Conservation (phyloP, 1,140 invertebrate species). For the Drosophila pseudoananassae region DNA sequence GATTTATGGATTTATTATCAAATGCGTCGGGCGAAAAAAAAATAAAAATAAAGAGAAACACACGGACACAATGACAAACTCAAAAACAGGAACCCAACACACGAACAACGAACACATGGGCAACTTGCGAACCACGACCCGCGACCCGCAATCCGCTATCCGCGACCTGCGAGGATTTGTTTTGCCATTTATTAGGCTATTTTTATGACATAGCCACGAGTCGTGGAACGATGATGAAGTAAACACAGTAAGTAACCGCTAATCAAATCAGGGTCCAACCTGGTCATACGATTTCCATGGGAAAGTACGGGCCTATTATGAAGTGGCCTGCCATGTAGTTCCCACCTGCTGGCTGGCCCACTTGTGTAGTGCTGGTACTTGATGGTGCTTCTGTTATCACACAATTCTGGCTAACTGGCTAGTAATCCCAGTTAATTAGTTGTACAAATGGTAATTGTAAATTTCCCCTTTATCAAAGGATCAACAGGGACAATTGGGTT, state of each 20-base stretch:
- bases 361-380: neutral
- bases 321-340: neutral
- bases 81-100: neutral
- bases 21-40: constrained; percentile 53
- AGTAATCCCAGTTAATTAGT: constrained; percentile 24
- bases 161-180: constrained; percentile 60
- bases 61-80: constrained; percentile 3
- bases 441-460: constrained; percentile 22
- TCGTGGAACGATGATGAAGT: constrained; percentile 39
- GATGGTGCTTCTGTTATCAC: constrained; percentile 12
- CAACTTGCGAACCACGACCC: constrained; percentile 63
- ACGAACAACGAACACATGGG: constrained; percentile 12
- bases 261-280: constrained; percentile 31
- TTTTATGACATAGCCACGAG: constrained; percentile 62
- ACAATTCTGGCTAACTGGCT: constrained; percentile 8
- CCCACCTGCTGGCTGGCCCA: neutral
- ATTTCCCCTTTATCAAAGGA: constrained; percentile 4
- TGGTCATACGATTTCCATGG: constrained; percentile 3
- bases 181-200: constrained; percentile 80
- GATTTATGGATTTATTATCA: constrained; percentile 81
- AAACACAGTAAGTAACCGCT: constrained; percentile 50
- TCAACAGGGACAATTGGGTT: constrained; percentile 10
- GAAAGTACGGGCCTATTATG: neutral
- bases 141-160: constrained; percentile 61
- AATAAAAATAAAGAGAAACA: constrained; percentile 24